A percentile compares a stretch with the other conserved stretches of the same genome.
Evolutionary conservation across 92 coral and sea anemone species (phyloP).

Genomic region (Hydrozoanthus gracilis): DNA sequence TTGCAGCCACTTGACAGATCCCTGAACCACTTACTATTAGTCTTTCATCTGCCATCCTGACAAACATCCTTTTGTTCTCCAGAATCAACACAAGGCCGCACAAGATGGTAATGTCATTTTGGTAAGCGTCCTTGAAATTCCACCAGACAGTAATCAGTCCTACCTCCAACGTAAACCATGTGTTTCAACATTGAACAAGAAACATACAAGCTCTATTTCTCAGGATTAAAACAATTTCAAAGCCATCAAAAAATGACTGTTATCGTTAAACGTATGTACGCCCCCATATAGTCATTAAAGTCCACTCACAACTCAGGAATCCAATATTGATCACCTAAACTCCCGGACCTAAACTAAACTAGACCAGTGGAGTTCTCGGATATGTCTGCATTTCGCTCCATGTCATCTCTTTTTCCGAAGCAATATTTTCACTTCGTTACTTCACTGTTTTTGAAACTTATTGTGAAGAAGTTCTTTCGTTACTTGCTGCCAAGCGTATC

Average conservation of each 20-base stretch:
- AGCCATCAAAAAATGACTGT: neutral
- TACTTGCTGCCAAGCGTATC: neutral
- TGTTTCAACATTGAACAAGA: neutral
- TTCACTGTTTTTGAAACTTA: no score
- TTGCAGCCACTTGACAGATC: constrained; percentile 3
- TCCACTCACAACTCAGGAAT: neutral
- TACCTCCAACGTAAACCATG: neutral
- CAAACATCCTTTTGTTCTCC: neutral
- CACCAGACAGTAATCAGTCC: neutral
- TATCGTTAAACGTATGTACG: neutral
- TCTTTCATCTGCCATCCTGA: neutral
- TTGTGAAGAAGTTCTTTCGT: neutral
- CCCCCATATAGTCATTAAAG: neutral
- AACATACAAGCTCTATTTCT: neutral
- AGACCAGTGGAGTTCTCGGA: no score
- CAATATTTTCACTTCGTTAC: no score
- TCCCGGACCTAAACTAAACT: no score
- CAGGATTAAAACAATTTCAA: neutral
- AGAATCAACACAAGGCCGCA: neutral
- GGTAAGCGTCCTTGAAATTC: constrained; percentile 8
- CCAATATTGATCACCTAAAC: no score
- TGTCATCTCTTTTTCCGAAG: no score
- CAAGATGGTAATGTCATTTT: neutral
- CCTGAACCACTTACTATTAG: neutral
- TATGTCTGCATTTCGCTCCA: no score